Evolutionary conservation across 2,888 invertebrate genomes (phyloP).

Genomic region (Petrolisthes manimaculis): DNA sequence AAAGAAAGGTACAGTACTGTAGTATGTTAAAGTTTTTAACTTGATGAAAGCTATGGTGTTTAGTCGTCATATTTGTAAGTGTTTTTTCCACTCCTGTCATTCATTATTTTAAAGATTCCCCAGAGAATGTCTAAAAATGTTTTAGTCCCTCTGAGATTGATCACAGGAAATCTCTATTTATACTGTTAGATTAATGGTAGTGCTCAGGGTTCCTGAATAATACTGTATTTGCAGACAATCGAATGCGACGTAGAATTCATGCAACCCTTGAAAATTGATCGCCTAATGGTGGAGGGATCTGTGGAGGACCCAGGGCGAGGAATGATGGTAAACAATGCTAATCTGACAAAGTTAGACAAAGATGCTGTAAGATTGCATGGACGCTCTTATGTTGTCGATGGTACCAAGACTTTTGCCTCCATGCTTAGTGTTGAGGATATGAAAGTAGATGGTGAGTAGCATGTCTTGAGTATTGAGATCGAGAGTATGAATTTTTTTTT

Average conservation of each 20-base stretch:
- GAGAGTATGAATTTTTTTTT: background rate
- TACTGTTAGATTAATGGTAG: too few relatives aligned
- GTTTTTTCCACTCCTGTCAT: too few relatives aligned
- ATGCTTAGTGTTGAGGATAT: constrained; percentile 16
- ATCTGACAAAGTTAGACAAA: background rate
- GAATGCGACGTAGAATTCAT: constrained; percentile 22
- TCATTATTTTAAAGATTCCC: too few relatives aligned
- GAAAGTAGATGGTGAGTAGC: constrained; percentile 16
- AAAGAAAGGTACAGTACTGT: too few relatives aligned
- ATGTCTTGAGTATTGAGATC: background rate
- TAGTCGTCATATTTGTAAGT: too few relatives aligned
- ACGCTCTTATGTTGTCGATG: background rate
- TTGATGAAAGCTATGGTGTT: too few relatives aligned
- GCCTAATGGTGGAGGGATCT: background rate
- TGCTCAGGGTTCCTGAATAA: background rate
- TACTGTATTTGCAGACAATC: constrained; percentile 9
- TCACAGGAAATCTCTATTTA: too few relatives aligned
- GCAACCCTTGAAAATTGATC: constrained; percentile 1
- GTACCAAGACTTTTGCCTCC: constrained; percentile 30
- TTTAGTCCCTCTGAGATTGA: too few relatives aligned
- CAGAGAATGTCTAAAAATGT: too few relatives aligned
- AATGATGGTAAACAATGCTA: constrained; percentile 19
- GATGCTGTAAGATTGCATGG: constrained; percentile 16
- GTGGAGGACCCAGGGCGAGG: background rate
- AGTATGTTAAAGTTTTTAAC: too few relatives aligned